Evolutionary conservation across 2,888 invertebrate genomes (phyloP).

Genomic region (Trachelus stipa): DNA sequence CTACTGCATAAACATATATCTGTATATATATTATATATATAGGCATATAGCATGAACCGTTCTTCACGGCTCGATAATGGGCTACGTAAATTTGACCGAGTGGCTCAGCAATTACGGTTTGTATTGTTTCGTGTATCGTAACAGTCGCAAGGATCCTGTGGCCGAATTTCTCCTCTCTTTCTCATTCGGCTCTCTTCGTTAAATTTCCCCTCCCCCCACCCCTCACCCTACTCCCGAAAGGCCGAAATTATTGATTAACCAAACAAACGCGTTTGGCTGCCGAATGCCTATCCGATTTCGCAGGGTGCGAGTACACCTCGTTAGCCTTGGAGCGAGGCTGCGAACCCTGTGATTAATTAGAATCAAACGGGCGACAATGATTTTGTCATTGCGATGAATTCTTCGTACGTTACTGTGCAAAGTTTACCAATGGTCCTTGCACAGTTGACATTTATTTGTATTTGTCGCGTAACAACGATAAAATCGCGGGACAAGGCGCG

Average conservation of each 20-base stretch:
- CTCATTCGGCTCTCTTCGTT: background rate
- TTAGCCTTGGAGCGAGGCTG: background rate
- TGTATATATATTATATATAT: background rate
- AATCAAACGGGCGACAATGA: background rate
- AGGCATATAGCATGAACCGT: background rate
- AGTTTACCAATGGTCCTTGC: background rate
- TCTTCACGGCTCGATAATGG: background rate
- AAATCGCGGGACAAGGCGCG: background rate
- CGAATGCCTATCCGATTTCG: background rate
- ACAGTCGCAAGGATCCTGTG: background rate
- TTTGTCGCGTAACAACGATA: background rate
- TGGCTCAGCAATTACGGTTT: slow-evolving; percentile 36
- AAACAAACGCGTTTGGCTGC: background rate
- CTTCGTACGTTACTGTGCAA: background rate
- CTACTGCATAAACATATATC: background rate
- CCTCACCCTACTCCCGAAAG: background rate
- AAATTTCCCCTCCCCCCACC: slow-evolving; percentile 19
- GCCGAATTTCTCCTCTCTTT: background rate
- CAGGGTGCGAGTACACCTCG: background rate
- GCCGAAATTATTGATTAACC: background rate
- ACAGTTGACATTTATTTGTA: background rate
- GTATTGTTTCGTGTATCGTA: slow-evolving; percentile 25
- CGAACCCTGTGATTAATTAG: background rate
- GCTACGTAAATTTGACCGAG: slow-evolving; percentile 31
- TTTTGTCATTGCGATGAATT: background rate